Base-by-base conservation (phyloP, 2,113 vertebrate genomes). In the Hoplias malabaricus region DNA sequence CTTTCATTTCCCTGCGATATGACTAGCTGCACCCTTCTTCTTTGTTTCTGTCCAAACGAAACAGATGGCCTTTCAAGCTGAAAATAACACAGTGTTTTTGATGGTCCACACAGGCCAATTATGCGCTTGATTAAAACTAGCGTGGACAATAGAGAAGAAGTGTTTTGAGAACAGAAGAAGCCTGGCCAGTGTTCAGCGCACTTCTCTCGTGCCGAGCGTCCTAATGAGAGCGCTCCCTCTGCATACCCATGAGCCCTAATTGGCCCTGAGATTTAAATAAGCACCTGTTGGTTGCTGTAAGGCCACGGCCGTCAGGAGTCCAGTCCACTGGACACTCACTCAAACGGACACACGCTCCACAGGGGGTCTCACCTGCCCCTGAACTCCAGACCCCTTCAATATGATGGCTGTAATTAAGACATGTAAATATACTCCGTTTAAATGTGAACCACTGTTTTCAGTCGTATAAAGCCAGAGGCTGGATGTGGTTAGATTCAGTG, bases 181-280 rank as follows among this genome's bases (percentile, higher is more conserved):
- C 21, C 57, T 73, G 36, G 27, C 23, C 43, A 31, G 73, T 19
- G 9, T 56, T 12, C 29, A 21, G 40, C 21, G 38, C n/a, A n/a
- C 57, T 70, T 46, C 34, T 59, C 31, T 34, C 19, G 11, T 57
- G 25, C 13, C 12, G 73, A 46, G 33, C 42, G 42, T 1, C 74
- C 67, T 87, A 87, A 88, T 85, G 85, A 87, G 79, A 36, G 14
- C 6, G 48, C 6, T 80, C 62, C 53, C 66, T 78, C 50, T 81
- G 84, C 79, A 84, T 80, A 77, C 11, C 25, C 80, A 77, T 72
- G 69, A 79, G 82, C 62, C 53, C 71, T 87, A 87, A 89, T 88
- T 88, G 81, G 79, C 79, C 33, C 54, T 25, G 63, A 48, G 79
- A 79, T 71, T 79, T 27, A 72, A 71, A 63, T 62, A 70, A 69